Percentiles rank a stretch among this genome's conserved stretches.
Evolutionary conservation across 2,888 invertebrate species (phyloP).

Genomic region (Galeruca laticollis): DNA sequence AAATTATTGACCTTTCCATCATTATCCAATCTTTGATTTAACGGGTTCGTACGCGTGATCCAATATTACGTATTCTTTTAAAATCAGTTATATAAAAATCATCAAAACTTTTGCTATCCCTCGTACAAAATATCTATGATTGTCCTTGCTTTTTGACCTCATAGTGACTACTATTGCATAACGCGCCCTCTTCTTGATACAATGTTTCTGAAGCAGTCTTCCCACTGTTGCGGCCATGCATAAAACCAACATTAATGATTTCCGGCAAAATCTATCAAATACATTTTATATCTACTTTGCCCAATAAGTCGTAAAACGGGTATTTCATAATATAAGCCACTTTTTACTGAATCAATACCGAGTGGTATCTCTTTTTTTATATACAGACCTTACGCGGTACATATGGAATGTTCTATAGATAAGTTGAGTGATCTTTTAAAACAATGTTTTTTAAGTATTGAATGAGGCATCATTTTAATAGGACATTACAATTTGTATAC

Average conservation of each 20-base stretch:
- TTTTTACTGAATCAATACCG: slow-evolving; percentile 19
- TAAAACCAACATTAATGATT: slow-evolving; percentile 54
- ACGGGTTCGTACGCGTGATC: too few relatives aligned
- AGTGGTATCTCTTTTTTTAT: slow-evolving; percentile 3
- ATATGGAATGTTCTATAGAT: neutral
- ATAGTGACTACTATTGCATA: slow-evolving; percentile 52
- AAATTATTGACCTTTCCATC: neutral
- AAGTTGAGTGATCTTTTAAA: too few relatives aligned
- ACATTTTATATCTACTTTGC: slow-evolving; percentile 42
- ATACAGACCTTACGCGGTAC: neutral
- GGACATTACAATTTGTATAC: too few relatives aligned
- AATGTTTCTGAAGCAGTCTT: slow-evolving; percentile 45
- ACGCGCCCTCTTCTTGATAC: slow-evolving; percentile 51
- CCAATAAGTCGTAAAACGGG: slow-evolving; percentile 47
- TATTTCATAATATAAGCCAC: slow-evolving; percentile 12
- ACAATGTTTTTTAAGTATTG: too few relatives aligned
- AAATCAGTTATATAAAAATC: too few relatives aligned
- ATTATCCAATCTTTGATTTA: neutral
- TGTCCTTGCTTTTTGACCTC: slow-evolving; percentile 53
- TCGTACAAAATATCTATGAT: slow-evolving; percentile 29
- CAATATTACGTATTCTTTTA: too few relatives aligned
- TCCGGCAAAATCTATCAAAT: slow-evolving; percentile 51
- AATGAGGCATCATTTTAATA: too few relatives aligned
- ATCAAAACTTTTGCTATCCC: neutral
- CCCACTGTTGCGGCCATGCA: slow-evolving; percentile 52